These are phyloP conservation scores for Lordiphosa collinella DNA, from an alignment of 1,140 invertebrate species.

Conservation along the genomic window DNA sequence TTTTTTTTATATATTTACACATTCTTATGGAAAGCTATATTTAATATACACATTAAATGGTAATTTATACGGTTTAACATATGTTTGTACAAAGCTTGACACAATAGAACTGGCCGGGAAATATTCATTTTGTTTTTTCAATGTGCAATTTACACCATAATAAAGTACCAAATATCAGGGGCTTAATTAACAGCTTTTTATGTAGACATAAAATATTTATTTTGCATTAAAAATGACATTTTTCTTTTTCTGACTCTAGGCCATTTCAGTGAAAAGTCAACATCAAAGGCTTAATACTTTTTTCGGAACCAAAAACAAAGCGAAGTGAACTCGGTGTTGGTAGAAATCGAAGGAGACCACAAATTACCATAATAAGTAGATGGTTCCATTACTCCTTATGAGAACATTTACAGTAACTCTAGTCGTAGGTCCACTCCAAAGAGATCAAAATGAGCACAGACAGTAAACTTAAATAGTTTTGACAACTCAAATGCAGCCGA, in stretches of 20 bases:
- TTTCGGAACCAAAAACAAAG: not conserved
- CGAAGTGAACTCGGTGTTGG: not conserved
- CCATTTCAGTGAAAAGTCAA: not conserved
- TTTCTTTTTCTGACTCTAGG: not conserved
- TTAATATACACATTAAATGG: constrained; percentile 62
- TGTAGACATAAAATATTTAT: constrained; percentile 10
- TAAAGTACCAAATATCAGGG: constrained; percentile 1
- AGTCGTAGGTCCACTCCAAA: no score
- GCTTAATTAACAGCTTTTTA: constrained; percentile 27
- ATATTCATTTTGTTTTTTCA: constrained; percentile 1
- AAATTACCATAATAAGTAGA: no score
- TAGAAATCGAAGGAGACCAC: no score
- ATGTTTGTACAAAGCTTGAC: constrained; percentile 21
- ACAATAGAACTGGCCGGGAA: constrained; percentile 19
- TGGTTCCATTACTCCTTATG: no score
- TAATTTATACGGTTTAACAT: constrained; percentile 44
- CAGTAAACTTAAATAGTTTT: no score
- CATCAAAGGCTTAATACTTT: not conserved
- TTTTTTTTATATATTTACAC: constrained; percentile 52
- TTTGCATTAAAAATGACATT: not conserved
- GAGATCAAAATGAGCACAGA: no score
- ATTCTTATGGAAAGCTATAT: constrained; percentile 47
- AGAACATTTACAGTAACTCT: no score
- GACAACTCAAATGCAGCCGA: no score
- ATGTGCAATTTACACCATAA: not conserved